Base-by-base conservation (phyloP, 2,113 vertebrate genomes). In the Pampusana beccarii region DNA sequence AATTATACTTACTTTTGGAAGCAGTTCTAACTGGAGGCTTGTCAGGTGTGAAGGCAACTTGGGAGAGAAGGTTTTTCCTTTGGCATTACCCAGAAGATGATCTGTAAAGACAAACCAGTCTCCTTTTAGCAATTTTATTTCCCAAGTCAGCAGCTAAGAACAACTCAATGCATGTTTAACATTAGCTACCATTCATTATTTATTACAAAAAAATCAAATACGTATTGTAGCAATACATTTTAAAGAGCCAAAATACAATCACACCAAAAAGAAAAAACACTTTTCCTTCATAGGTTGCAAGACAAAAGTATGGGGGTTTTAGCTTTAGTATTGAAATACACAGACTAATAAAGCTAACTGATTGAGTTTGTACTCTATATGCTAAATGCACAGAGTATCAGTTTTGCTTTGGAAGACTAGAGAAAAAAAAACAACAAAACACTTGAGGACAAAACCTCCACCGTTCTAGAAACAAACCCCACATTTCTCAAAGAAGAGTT, bases 11-110 rank as follows among this genome's bases (percentile, higher is more conserved):
- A 28, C 31, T 84, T 51, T 80, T 4, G 1, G 46, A 17, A 90
- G 36, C 13, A 82, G 36, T 13, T 79, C 19, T 64, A 38, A 64
- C 86, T 40, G 8, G 17, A 58, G 34, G 16, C 23, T 71, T 71
- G 11, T 64, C 12, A 64, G 57, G 33, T 34, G 20, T 9, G 13
- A 71, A 88, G 29, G 34, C 20, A 86, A 25, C 6, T 19, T 28
- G 7, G 10, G 15, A 89, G 29, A 0, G 0, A 86, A 65, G n/a
- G 25, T 15, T 75, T 79, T 15, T 71, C 21, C 42, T 54, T n/a
- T 40, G 7, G 17, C 0, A 0, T 64, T 60, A 36, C 12, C 16
- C 79, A 42, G 51, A 67, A 31, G 2, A 33, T 4, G 13, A 90
- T 19, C 70, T 50, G 36, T 21, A 40, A 85, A 57, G 61, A 15